These are phyloP conservation scores for Remorina albescens DNA, from an alignment of 2,797 vertebrate genomes.

Conservation along the genomic window DNA sequence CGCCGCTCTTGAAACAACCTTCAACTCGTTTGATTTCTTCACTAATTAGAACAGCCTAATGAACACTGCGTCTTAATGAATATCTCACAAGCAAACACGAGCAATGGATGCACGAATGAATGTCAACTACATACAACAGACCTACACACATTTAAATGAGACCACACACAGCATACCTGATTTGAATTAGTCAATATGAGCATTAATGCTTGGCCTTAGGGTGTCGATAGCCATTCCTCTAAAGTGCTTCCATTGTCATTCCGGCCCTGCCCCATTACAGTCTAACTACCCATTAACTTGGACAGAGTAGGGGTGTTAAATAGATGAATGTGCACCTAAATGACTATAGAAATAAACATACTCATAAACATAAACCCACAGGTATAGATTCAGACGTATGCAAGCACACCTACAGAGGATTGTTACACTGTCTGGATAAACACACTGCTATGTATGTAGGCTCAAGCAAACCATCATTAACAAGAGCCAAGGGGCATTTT, in stretches of 20 bases:
- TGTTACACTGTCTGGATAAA: constrained; percentile 31
- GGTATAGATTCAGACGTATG: constrained; percentile 55
- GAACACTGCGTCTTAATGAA: constrained; percentile 70
- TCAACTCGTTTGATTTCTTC: constrained; percentile 70
- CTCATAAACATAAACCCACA: constrained; percentile 76
- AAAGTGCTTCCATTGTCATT: constrained; percentile 74
- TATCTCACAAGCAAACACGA: constrained; percentile 27
- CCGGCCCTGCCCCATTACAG: constrained; percentile 72
- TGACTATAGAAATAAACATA: constrained; percentile 73
- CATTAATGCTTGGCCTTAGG: constrained; percentile 74
- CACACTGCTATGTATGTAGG: constrained; percentile 8
- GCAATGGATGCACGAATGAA: constrained; percentile 30
- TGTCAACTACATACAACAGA: constrained; percentile 31
- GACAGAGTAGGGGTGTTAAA: constrained; percentile 70
- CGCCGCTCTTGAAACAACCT: constrained; percentile 75
- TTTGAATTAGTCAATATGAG: constrained; percentile 66
- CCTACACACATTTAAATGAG: constrained; percentile 41
- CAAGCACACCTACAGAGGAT: constrained; percentile 33
- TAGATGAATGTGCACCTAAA: constrained; percentile 74
- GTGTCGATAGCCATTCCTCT: constrained; percentile 73
- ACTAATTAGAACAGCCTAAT: constrained; percentile 71
- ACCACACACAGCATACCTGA: constrained; percentile 44
- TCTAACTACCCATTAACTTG: constrained; percentile 77
- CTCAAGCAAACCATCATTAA: constrained; percentile 44
- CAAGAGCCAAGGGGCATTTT: constrained; percentile 58